Evolutionary conservation across 2,797 vertebrate species (phyloP).

Genomic region (Lindbergichthys nudifrons): DNA sequence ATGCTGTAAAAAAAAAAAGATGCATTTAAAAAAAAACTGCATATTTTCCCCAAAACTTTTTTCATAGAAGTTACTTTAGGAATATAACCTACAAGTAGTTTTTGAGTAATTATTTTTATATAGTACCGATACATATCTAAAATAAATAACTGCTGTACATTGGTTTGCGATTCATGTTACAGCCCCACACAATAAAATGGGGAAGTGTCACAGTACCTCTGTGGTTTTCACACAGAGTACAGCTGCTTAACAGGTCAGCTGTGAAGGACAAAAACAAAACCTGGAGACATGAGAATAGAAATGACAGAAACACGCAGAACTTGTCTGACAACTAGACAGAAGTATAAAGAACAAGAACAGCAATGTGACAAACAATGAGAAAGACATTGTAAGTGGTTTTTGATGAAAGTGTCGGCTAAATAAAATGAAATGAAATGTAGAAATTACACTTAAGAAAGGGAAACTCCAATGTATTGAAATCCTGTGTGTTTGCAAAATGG

Average conservation of each 20-base stretch:
- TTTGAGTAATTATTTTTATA: background rate
- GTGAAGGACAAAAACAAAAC: conserved; percentile 10
- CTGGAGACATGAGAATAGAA: background rate
- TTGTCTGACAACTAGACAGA: conserved; percentile 33
- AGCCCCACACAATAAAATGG: conserved; percentile 35
- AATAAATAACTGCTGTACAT: background rate
- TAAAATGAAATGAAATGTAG: no score
- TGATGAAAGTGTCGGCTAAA: no score
- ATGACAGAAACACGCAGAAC: conserved; percentile 6
- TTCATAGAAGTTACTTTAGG: background rate
- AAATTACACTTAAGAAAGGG: conserved; percentile 18
- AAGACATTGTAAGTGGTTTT: background rate
- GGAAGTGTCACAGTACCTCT: conserved; percentile 32
- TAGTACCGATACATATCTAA: background rate
- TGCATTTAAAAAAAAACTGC: background rate
- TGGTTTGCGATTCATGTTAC: background rate
- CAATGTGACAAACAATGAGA: conserved; percentile 6
- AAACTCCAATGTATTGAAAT: conserved; percentile 60
- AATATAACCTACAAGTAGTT: background rate
- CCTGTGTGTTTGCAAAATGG: conserved; percentile 41
- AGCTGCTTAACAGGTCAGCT: conserved; percentile 36
- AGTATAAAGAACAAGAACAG: background rate
- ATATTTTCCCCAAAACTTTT: background rate
- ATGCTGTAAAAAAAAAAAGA: background rate
- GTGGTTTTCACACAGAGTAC: conserved; percentile 27